phyloP scores from a whole-genome alignment of 2,888 invertebrate genomes.

The Anoncus sp. region DNA sequence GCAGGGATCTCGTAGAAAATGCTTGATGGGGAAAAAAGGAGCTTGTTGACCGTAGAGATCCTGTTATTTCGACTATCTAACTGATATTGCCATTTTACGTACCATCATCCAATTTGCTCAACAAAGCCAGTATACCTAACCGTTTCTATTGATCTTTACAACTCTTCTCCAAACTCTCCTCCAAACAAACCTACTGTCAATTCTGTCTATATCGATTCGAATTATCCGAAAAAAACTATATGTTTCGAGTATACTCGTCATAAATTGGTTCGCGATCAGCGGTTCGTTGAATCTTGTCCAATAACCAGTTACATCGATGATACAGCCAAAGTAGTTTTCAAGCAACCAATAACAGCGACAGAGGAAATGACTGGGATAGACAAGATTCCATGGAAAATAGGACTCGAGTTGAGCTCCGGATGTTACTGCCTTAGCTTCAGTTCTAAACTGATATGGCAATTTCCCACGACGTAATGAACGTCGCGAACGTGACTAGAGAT shows the following conservation, averaged over 20 bases:
- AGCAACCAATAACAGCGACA: not conserved
- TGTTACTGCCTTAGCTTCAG: slow-evolving; percentile 16
- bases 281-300: not conserved
- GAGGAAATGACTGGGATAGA: not conserved
- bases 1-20: not conserved
- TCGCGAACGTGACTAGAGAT: slow-evolving; percentile 51
- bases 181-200: not conserved
- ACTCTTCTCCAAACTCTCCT: not conserved
- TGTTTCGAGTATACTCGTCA: not conserved
- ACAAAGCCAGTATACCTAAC: not conserved
- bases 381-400: slow-evolving; percentile 9
- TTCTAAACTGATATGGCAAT: slow-evolving; percentile 55
- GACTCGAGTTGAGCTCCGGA: slow-evolving; percentile 1
- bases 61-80: not conserved
- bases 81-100: not conserved
- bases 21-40: slow-evolving; percentile 14
- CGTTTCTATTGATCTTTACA: not conserved
- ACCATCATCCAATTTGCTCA: not conserved
- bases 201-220: not conserved
- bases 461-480: slow-evolving; percentile 54
- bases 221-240: not conserved
- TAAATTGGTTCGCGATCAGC: not conserved
- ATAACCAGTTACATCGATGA: not conserved
- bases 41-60: not conserved
- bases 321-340: not conserved